A percentile compares a stretch with the other conserved stretches of the same genome.
Evolutionary conservation across 2,888 invertebrate species (phyloP).

Genomic region (Drosophila stalkeri): DNA sequence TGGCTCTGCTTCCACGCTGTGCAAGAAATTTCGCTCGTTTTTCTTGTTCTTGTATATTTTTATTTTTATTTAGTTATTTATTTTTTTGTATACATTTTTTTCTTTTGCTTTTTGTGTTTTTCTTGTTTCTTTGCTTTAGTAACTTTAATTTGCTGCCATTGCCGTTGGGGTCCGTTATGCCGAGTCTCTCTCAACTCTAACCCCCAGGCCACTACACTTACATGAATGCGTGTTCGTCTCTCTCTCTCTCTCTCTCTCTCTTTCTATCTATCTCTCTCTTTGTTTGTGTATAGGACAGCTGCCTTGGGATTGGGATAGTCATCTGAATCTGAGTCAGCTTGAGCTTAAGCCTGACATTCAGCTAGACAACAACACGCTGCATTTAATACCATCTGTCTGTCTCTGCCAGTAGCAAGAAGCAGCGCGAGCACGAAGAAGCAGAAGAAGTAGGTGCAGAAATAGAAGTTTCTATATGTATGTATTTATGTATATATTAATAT

Average conservation of each 20-base stretch:
- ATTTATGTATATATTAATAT: not conserved
- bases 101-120: constrained; percentile 10
- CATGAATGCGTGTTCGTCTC: not conserved
- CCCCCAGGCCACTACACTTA: constrained; percentile 12
- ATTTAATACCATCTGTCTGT: constrained; percentile 39
- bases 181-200: constrained; percentile 31
- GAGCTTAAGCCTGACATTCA: constrained; percentile 30
- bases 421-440: not conserved
- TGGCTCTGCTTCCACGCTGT: constrained; percentile 29
- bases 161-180: constrained; percentile 69
- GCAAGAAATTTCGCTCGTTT: constrained; percentile 39
- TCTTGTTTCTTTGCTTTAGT: constrained; percentile 59
- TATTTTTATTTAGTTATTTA: constrained; percentile 9
- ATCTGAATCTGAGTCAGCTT: constrained; percentile 54
- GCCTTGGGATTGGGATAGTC: constrained; percentile 59
- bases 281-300: constrained; percentile 40
- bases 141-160: constrained; percentile 77
- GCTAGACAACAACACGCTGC: constrained; percentile 43
- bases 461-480: constrained; percentile 1
- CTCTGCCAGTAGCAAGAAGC: constrained; percentile 1
- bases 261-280: too few relatives aligned
- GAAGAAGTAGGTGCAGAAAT: constrained; percentile 1
- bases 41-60: constrained; percentile 13
- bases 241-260: too few relatives aligned
- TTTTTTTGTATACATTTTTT: constrained; percentile 5